Base-by-base conservation (phyloP, 2,888 invertebrate species). In the Idaea dimidiata region DNA sequence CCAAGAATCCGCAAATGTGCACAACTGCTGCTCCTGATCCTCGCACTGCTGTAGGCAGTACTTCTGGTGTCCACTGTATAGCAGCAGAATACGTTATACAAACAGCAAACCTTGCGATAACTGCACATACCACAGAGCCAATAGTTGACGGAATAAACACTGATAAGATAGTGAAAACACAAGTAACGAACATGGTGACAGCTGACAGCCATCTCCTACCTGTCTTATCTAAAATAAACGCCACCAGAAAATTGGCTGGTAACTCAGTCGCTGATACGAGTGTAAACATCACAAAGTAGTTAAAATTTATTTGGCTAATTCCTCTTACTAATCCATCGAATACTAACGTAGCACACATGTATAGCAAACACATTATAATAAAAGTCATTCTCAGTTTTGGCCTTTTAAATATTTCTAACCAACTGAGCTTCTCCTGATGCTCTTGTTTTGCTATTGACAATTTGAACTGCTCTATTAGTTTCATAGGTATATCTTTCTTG, bases 241-340 rank as follows among this genome's bases (percentile, higher is more conserved):
- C 82, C 1, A 83, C 70, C 2, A 86, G 32, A 6, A 84, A 58
- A 71, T 85, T 72, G 0, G 87, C 85, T 1, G 87, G 87, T 3
- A 82, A 82, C 62, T 85, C 86, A 1, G 86, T 85, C 55, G 79
- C 77, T 10, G 84, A 84, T 7, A 87, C 71, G n/a, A 83, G 70
- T 0, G 86, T 81, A 66, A 86, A 87, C 8, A 86, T 85, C n/a
- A 83, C 6, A 61, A 87, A 87, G 62, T 81, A 86, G 65, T 87
- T 79, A 17, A 81, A 87, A 14, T 84, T 76, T 60, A 87, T 63
- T 18, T 78, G 79, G 2, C 82, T 81, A 24, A 86, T 70, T 65
- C 80, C 83, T 63, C 87, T 79, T 0, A 86, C 78, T 53, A 86
- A 67, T 16, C 79, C 81, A 67, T 87, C 87, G 8, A 85, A 85